A percentile compares a stretch with the other conserved stretches of the same genome.
phyloP scores from a whole-genome alignment of 2,797 vertebrate species.

The Alectoris magna region DNA sequence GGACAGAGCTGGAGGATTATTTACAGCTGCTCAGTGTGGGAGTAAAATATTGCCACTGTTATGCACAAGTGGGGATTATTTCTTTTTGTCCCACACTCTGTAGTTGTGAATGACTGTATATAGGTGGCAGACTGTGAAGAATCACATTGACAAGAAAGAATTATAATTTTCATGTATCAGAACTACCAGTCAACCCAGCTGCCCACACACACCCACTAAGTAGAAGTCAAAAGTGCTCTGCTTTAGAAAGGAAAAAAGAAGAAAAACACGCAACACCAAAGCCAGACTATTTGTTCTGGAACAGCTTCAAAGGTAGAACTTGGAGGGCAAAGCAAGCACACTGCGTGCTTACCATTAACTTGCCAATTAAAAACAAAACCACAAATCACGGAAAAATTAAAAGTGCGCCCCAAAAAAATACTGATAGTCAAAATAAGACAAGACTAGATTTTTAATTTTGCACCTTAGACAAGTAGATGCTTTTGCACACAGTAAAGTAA shows the following conservation, averaged over 20 bases:
- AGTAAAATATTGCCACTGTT: neutral
- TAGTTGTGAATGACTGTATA: neutral
- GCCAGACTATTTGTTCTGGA: neutral
- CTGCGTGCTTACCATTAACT: neutral
- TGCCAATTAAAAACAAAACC: neutral
- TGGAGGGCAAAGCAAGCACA: neutral
- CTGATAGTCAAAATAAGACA: neutral
- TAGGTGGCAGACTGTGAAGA: neutral
- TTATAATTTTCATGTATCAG: neutral
- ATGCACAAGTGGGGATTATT: neutral
- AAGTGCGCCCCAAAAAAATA: neutral
- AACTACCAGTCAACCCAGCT: neutral
- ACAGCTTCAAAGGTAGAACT: slow-evolving; percentile 6
- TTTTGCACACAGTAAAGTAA: neutral
- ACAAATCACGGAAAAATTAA: neutral
- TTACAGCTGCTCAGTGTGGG: neutral
- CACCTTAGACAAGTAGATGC: neutral
- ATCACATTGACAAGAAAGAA: neutral
- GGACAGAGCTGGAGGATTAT: neutral
- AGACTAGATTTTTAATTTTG: neutral
- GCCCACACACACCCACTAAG: neutral
- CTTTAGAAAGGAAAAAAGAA: neutral
- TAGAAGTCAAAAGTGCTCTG: neutral
- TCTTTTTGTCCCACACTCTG: neutral
- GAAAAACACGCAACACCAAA: neutral